Evolutionary conservation across 2,888 invertebrate genomes (phyloP).

Genomic region (Leptinotarsa peninsularis): DNA sequence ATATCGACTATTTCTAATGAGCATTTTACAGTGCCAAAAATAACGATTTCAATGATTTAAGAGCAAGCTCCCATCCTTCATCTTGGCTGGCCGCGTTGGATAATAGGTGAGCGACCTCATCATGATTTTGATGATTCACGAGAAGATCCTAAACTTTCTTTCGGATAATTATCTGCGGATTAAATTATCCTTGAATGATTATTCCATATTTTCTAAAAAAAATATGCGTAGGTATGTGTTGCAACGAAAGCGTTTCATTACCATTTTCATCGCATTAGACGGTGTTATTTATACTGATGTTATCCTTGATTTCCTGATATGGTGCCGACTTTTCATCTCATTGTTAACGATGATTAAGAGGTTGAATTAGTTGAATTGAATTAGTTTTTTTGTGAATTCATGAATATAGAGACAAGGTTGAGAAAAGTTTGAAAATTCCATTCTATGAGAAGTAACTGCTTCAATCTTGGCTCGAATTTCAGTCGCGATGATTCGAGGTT

Average conservation of each 20-base stretch:
- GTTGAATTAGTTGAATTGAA: neutral
- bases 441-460: too few relatives aligned
- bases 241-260: neutral
- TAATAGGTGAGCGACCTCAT: neutral
- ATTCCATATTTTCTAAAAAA: constrained; percentile 4
- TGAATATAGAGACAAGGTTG: neutral
- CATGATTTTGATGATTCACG: neutral
- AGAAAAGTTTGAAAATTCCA: too few relatives aligned
- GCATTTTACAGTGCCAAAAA: neutral
- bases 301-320: constrained; percentile 1
- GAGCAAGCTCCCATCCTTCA: neutral
- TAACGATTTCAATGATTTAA: neutral
- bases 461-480: too few relatives aligned
- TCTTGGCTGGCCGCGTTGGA: neutral
- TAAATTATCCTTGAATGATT: constrained; percentile 16
- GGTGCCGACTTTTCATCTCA: constrained; percentile 1
- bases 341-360: neutral
- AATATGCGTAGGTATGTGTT: neutral
- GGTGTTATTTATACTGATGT: neutral
- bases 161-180: constrained; percentile 11
- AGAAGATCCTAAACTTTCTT: constrained; percentile 1
- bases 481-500: too few relatives aligned
- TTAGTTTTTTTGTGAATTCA: neutral
- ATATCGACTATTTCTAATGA: neutral
- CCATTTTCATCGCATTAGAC: neutral